Evolutionary conservation across 2,797 vertebrate genomes (phyloP), one percentile per base, ranked within the genome.

Genomic region (Craterocephalus amniculus): DNA sequence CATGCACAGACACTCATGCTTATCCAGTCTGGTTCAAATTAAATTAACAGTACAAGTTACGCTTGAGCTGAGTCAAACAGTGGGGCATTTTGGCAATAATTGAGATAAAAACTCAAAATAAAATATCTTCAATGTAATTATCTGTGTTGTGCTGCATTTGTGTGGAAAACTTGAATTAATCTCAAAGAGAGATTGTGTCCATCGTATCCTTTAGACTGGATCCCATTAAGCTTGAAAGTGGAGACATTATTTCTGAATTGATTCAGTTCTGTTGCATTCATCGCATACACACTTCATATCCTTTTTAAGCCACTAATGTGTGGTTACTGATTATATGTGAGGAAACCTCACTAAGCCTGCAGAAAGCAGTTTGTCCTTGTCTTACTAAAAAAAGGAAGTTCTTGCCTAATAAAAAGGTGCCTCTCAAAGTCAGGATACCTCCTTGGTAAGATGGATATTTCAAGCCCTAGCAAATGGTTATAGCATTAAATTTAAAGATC

Each of bases 51-150:
- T 32, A 48, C 38, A 3, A 9, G n/a, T 59, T 45, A 59, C 45
- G 61, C 38, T 38, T 5, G 16, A 54, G 60, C 27, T 36, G 73
- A 69, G 26, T 60, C 64, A 63, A 70, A 22, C 16, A 43, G 54
- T 14, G 45, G 0, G 48, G 43, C 12, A 27, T 0, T 54, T 29
- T 48, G 20, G 10, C n/a, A 29, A n/a, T 49, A 6, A n/a, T 34
- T 48, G 12, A 29, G 38, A n/a, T 16, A 20, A 22, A 5, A 10
- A 29, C 26, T 49, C 35, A 13, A 27, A 43, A 38, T 38, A 3
- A 29, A 27, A 61, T 29, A 11, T 31, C 8, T 24, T 20, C 9
- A 57, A n/a, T n/a, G 18, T 45, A 20, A 48, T 3, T 48, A 8
- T 48, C 2, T 5, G 2, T 22, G 7, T 48, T 38, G 13, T 4